Percentiles rank a stretch among this genome's conserved stretches.
Evolutionary conservation across 2,888 invertebrate genomes (phyloP).

Genomic region (Onthophagus sagittarius): DNA sequence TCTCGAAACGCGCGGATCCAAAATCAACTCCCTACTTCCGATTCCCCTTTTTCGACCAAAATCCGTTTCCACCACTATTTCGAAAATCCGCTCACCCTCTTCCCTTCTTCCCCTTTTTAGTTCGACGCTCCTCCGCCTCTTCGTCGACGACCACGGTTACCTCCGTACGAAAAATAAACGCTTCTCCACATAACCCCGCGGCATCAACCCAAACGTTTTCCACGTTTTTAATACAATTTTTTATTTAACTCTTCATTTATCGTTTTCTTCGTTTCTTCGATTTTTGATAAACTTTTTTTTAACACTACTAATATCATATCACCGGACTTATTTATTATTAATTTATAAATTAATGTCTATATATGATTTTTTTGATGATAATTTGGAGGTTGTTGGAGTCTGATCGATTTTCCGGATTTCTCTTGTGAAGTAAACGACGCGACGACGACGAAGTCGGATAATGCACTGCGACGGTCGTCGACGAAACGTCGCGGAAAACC

Average conservation of each 20-base stretch:
- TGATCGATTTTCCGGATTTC: not conserved
- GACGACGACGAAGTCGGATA: not conserved
- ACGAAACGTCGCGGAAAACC: not conserved
- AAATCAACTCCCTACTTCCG: not conserved
- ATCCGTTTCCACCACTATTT: too few relatives aligned
- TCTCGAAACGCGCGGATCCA: not conserved
- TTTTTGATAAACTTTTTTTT: not conserved
- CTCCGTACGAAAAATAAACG: not conserved
- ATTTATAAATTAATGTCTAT: too few relatives aligned
- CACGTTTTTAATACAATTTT: not conserved
- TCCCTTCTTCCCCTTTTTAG: not conserved
- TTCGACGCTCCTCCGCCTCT: not conserved
- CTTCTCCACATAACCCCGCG: not conserved
- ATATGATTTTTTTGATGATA: not conserved
- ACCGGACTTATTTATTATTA: too few relatives aligned
- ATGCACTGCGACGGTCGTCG: not conserved
- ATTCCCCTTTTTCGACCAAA: not conserved
- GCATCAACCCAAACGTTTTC: not conserved
- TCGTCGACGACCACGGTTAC: not conserved
- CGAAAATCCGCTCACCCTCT: not conserved
- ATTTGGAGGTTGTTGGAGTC: not conserved
- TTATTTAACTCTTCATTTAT: not conserved
- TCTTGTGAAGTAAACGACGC: not conserved
- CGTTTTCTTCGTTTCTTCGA: not conserved
- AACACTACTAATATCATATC: not conserved